These are phyloP conservation scores for Pristionchus entomophagus DNA, from an alignment of 2,888 invertebrate genomes.

Conservation along the genomic window DNA sequence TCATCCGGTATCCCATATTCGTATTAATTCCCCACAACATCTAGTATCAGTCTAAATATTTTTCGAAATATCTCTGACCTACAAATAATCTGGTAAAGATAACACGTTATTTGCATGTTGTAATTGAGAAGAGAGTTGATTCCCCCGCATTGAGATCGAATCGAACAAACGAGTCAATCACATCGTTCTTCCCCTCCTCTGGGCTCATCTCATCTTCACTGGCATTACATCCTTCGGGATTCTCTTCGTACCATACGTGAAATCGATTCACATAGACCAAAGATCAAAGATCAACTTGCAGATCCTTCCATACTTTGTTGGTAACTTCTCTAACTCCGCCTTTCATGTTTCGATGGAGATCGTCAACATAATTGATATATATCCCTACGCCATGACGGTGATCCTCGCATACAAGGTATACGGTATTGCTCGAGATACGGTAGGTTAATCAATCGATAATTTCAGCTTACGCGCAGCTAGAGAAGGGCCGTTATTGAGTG, in stretches of 20 bases:
- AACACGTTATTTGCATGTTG: too few relatives aligned
- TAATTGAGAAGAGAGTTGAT: too few relatives aligned
- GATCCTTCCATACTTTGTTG: background rate
- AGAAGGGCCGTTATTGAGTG: background rate
- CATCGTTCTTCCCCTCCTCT: constrained; percentile 10
- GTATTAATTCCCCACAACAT: too few relatives aligned
- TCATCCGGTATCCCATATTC: too few relatives aligned
- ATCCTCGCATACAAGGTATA: constrained; percentile 9
- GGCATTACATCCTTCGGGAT: background rate
- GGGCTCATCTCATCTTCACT: background rate
- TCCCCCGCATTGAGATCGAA: too few relatives aligned
- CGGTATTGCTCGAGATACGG: background rate
- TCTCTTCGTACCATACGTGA: background rate
- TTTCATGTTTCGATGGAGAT: background rate
- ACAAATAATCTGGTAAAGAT: too few relatives aligned
- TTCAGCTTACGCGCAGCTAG: background rate
- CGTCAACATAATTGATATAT: background rate
- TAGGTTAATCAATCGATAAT: background rate
- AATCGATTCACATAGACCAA: background rate
- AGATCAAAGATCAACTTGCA: background rate
- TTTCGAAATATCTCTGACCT: too few relatives aligned
- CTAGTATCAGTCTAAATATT: too few relatives aligned
- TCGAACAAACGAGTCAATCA: constrained; percentile 18
- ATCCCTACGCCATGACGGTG: background rate
- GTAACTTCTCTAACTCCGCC: too few relatives aligned